A percentile compares a stretch with the other conserved stretches of the same genome.
These are phyloP conservation scores for Galeopsomyia nigrocyanea DNA, from an alignment of 2,888 invertebrate species.

Conservation along the genomic window DNA sequence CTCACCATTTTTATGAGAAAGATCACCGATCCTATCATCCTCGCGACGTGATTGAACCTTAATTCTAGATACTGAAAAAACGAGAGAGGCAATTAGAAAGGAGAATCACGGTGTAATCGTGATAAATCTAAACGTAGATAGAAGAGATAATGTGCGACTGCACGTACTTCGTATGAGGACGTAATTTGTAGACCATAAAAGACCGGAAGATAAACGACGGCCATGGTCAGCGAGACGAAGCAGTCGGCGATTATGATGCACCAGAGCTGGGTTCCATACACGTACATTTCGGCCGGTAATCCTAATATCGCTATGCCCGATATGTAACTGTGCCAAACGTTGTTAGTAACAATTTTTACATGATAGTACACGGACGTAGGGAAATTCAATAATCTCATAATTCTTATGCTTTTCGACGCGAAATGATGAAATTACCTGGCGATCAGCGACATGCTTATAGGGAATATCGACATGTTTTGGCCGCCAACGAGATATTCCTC, in stretches of 20 bases:
- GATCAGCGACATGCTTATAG: slow-evolving; percentile 83
- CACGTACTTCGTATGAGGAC: slow-evolving; percentile 80
- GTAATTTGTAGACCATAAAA: slow-evolving; percentile 82
- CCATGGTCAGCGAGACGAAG: slow-evolving; percentile 78
- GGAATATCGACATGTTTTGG: slow-evolving; percentile 83
- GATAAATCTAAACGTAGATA: background rate
- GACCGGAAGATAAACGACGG: slow-evolving; percentile 78
- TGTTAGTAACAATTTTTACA: background rate
- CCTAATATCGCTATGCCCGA: slow-evolving; percentile 82
- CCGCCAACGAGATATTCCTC: slow-evolving; percentile 82
- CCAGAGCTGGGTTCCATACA: slow-evolving; percentile 82
- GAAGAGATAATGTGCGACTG: background rate
- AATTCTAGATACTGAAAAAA: slow-evolving; percentile 77
- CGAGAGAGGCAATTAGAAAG: no score
- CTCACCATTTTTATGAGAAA: slow-evolving; percentile 79
- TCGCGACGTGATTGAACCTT: slow-evolving; percentile 78
- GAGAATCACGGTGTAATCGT: background rate
- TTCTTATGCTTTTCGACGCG: background rate
- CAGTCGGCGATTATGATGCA: slow-evolving; percentile 76
- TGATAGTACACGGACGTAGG: background rate
- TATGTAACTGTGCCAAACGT: slow-evolving; percentile 74
- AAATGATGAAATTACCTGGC: slow-evolving; percentile 73
- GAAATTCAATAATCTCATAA: background rate
- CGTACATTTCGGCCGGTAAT: slow-evolving; percentile 83
- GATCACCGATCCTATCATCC: slow-evolving; percentile 77